phyloP scores from a whole-genome alignment of 2,888 invertebrate species.

The Leptura quadrifasciata region DNA sequence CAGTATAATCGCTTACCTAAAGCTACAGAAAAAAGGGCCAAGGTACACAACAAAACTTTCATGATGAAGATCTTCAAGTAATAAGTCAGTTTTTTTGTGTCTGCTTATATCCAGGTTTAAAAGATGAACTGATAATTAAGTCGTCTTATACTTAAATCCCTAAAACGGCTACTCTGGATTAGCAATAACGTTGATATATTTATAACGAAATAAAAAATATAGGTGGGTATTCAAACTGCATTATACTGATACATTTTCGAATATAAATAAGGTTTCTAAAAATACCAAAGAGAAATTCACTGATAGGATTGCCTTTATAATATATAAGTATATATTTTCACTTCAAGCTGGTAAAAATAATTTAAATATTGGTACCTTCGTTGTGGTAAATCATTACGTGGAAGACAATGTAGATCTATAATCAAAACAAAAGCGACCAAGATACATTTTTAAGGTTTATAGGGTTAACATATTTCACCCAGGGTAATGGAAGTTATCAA shows the following conservation, averaged over 20 bases:
- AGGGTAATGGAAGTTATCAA: no score
- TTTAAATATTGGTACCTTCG: no score
- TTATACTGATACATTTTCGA: background rate
- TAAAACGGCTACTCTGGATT: background rate
- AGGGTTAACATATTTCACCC: no score
- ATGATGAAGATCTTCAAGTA: background rate
- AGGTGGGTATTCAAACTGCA: background rate
- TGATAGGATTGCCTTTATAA: no score
- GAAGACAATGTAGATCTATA: no score
- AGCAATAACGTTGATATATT: background rate
- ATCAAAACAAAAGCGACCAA: no score
- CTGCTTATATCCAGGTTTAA: background rate
- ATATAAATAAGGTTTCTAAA: no score
- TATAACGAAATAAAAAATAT: background rate
- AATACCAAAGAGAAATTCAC: no score
- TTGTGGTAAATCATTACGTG: no score
- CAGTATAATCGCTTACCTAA: conserved; percentile 17
- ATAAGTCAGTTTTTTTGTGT: background rate
- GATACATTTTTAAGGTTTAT: no score
- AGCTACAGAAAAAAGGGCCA: background rate
- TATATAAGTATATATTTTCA: no score
- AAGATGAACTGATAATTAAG: background rate
- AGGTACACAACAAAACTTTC: conserved; percentile 9
- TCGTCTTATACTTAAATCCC: background rate
- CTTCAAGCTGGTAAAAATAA: no score